Evolutionary conservation across 37 sponge, comb jelly and placozoan species (phyloP).

Genomic region (Cliona cf. orientalis): DNA sequence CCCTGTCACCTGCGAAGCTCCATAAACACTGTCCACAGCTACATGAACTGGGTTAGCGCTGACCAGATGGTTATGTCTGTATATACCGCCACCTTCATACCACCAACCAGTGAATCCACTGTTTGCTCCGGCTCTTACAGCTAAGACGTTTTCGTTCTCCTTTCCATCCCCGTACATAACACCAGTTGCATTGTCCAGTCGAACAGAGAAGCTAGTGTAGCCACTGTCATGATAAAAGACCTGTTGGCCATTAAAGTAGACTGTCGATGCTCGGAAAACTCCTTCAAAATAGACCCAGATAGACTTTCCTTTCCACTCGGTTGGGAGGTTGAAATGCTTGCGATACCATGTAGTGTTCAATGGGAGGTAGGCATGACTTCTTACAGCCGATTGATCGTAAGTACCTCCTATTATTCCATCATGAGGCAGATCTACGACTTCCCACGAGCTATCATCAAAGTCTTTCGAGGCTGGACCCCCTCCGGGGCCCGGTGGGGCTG

Average conservation of each 20-base stretch:
- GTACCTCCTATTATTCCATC: conserved; percentile 43
- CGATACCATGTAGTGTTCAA: conserved; percentile 58
- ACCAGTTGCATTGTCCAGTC: conserved; percentile 46
- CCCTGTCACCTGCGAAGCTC: conserved; percentile 20
- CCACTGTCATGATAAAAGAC: conserved; percentile 57
- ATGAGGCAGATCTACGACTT: conserved; percentile 59
- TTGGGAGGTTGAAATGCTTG: conserved; percentile 62
- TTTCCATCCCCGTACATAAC: conserved; percentile 43
- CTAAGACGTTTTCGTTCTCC: conserved; percentile 59
- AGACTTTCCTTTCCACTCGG: conserved; percentile 53
- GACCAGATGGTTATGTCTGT: conserved; percentile 49
- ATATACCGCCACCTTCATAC: conserved; percentile 73
- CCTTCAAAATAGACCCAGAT: conserved; percentile 72
- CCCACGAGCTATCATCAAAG: conserved; percentile 64
- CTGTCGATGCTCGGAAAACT: conserved; percentile 33
- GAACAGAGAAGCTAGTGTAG: conserved; percentile 67
- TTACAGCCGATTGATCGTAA: background rate
- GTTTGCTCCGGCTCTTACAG: conserved; percentile 36
- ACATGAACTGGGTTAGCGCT: conserved; percentile 32
- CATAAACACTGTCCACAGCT: conserved; percentile 45
- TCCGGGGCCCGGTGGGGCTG: conserved; percentile 32
- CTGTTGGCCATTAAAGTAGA: conserved; percentile 41
- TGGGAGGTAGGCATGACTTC: conserved; percentile 42
- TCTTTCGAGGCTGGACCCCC: conserved; percentile 35
- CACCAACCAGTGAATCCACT: conserved; percentile 61